These are phyloP conservation scores for Tetramorium bicarinatum DNA, from an alignment of 2,888 invertebrate species.

Conservation along the genomic window DNA sequence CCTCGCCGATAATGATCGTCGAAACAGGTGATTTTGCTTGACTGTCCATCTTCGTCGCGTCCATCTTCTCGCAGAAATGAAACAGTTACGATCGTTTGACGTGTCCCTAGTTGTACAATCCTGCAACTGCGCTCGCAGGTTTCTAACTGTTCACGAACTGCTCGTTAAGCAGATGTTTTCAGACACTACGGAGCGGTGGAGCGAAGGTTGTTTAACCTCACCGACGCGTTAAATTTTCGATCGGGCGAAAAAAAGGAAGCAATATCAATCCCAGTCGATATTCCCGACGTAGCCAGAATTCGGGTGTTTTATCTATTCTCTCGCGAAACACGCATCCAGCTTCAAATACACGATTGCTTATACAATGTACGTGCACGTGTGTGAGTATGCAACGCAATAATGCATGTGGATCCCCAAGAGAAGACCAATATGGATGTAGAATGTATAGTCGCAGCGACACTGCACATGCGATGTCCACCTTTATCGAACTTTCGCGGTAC, in stretches of 20 bases:
- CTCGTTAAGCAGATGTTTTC: constrained; percentile 36
- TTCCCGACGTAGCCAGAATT: constrained; percentile 60
- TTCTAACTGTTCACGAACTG: constrained; percentile 30
- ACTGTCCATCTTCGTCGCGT: neutral
- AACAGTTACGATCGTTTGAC: neutral
- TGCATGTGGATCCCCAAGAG: constrained; percentile 45
- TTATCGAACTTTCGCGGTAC: constrained; percentile 39
- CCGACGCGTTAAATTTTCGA: constrained; percentile 12
- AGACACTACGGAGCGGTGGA: neutral
- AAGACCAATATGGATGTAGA: constrained; percentile 17
- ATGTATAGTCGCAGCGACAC: constrained; percentile 1
- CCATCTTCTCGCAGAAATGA: neutral
- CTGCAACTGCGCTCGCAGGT: neutral
- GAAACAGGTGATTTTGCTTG: neutral
- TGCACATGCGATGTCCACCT: constrained; percentile 57
- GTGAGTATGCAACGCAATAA: constrained; percentile 22
- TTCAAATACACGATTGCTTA: constrained; percentile 78
- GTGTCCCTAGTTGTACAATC: constrained; percentile 8
- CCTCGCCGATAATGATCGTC: neutral
- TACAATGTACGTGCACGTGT: constrained; percentile 70
- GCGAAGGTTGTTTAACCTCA: neutral
- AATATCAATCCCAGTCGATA: constrained; percentile 51
- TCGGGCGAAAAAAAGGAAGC: constrained; percentile 48
- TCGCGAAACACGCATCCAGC: constrained; percentile 64
- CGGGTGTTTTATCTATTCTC: constrained; percentile 28